Conservation (phyloP, 2,113 vertebrate genomes). For the Myocastor coypus region DNA sequence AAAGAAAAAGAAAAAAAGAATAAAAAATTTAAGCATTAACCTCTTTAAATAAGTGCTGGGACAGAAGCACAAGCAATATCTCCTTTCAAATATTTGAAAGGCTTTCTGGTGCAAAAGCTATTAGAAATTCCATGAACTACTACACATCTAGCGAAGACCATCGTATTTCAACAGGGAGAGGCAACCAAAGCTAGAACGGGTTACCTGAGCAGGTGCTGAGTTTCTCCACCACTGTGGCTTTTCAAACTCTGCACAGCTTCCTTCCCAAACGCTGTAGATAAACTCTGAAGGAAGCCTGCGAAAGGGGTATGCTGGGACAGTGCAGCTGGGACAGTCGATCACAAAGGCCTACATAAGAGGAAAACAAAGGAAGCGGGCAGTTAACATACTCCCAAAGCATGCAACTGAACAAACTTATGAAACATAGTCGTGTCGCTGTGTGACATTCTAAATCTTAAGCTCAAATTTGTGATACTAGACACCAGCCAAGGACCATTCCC, state of each 20-base stretch:
- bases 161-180: neutral
- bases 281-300: neutral
- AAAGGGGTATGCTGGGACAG: neutral
- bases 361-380: neutral
- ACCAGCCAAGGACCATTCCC: neutral
- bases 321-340: neutral
- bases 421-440: neutral
- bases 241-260: neutral
- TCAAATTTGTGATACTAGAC: neutral
- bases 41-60: neutral
- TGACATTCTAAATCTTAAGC: neutral
- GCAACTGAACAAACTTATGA: neutral
- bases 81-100: neutral
- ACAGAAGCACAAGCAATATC: neutral
- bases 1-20: too few species aligned
- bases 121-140: neutral
- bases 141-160: neutral
- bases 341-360: neutral
- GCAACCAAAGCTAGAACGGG: neutral
- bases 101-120: neutral
- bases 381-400: neutral
- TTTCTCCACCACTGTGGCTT: neutral
- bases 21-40: too few species aligned
- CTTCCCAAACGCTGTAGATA: neutral
- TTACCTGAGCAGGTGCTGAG: neutral